Conservation (phyloP, 2,797 vertebrate species). For the Melopsittacus undulatus region DNA sequence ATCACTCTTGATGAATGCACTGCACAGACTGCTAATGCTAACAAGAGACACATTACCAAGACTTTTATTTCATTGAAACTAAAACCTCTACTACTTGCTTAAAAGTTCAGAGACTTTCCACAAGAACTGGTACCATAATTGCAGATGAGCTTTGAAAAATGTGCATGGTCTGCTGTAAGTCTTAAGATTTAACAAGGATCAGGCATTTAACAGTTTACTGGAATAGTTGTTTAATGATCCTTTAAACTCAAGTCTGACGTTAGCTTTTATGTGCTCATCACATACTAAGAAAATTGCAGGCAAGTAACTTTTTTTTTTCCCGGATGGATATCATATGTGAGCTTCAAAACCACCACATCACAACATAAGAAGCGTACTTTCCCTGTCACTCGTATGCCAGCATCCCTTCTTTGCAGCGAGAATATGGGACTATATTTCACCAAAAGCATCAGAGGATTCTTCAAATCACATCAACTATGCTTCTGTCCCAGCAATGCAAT, state of each 20-base stretch:
- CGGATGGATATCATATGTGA: not conserved
- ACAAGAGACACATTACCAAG: not conserved
- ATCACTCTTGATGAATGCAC: conserved; percentile 2
- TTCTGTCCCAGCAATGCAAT: not conserved
- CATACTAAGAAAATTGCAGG: not conserved
- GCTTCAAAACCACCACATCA: not conserved
- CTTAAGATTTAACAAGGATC: not conserved
- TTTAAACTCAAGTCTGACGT: not conserved
- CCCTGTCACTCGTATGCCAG: not conserved
- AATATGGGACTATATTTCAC: not conserved
- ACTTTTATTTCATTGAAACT: not conserved
- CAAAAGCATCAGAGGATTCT: not conserved
- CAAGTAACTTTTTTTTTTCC: not conserved
- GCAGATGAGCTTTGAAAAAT: not conserved
- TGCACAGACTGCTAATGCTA: not conserved
- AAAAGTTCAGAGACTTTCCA: not conserved
- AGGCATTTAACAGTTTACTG: not conserved
- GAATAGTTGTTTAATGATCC: not conserved
- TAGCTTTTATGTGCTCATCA: not conserved
- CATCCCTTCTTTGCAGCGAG: not conserved
- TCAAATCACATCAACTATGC: not conserved
- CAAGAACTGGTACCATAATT: not conserved
- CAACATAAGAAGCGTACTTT: not conserved
- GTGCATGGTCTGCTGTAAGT: not conserved
- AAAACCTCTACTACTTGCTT: not conserved